Conservation (phyloP, 2,113 vertebrate genomes). For the Tautogolabrus adspersus region DNA sequence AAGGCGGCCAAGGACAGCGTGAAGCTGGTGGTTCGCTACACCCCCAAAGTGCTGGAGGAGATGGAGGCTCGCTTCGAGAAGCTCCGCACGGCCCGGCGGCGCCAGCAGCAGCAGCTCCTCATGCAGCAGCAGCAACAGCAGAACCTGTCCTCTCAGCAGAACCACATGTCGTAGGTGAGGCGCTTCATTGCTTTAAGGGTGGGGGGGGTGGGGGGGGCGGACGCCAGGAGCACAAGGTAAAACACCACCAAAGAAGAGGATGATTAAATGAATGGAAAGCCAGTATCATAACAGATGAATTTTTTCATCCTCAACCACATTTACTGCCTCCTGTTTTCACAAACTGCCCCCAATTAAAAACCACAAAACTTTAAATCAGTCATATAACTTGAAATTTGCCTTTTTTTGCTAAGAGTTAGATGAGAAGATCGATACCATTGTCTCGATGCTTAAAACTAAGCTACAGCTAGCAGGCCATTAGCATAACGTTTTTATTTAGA, state of each 20-base stretch:
- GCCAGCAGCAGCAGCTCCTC: constrained; percentile 95
- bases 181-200: constrained; percentile 83
- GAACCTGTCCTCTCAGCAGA: constrained; percentile 90
- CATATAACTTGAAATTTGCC: neutral
- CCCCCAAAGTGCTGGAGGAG: constrained; percentile 98
- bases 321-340: neutral
- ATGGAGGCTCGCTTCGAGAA: constrained; percentile 99
- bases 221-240: neutral
- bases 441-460: no score
- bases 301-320: no score
- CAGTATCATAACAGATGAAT: no score
- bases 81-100: constrained; percentile 93
- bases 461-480: neutral
- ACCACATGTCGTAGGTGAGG: constrained; percentile 99
- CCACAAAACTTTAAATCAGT: no score
- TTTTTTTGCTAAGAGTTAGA: no score
- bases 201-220: neutral
- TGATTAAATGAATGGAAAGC: no score
- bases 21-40: constrained; percentile 98
- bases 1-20: constrained; percentile 97
- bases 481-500: no score
- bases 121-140: constrained; percentile 93
- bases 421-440: no score
- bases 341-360: no score
- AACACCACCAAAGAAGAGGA: neutral